Base-by-base conservation (phyloP, 2,113 vertebrate genomes). In the Cheilinus undulatus region DNA sequence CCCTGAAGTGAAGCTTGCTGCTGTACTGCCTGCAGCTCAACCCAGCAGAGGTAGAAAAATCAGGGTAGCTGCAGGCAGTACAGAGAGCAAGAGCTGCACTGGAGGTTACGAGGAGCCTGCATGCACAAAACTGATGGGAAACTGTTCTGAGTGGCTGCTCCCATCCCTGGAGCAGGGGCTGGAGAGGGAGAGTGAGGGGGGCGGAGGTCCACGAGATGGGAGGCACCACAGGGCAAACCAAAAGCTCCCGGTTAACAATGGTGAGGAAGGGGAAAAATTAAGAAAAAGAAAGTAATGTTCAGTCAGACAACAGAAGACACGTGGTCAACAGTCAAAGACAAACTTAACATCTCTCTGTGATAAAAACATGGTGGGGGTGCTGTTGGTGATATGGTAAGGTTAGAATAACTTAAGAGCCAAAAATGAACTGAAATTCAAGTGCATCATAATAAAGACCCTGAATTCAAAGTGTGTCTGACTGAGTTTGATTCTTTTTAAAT, bases 91-190 rank as follows among this genome's bases (percentile, higher is more conserved):
- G 24, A 61, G 62, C 73, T 69, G 66, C 86, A 79, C 79, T 69
- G 76, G 71, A 69, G 86, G 60, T 59, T 26, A 30, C 42, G 78
- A 60, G 77, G 80, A 93, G 93, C 96, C 96, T 97, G 96, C 95
- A 94, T 95, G 96, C 96, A 97, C 96, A 97, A 96, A 97, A 97
- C 96, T 97, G 96, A 97, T 96, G 96, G 96, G 96, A 97, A 96
- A 96, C 96, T 88, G 94, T 78, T 95, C 95, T 94, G 89, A 38
- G 90, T 94, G 95, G 95, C 95, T 95, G 95, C 93, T 91, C 95
- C 95, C 91, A 96, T 95, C 96, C 45, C 94, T 94, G 95, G 92
- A 81, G 94, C 93, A 93, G 92, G 78, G 93, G 93, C 93, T 92
- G 93, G 94, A 95, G 95, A 82, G 90, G 90, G 88, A 89, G 89